Evolutionary conservation across 1,140 invertebrate species (phyloP), one percentile per base, ranked within the genome.

Genomic region (Pseudomyrmex cubaensis): DNA sequence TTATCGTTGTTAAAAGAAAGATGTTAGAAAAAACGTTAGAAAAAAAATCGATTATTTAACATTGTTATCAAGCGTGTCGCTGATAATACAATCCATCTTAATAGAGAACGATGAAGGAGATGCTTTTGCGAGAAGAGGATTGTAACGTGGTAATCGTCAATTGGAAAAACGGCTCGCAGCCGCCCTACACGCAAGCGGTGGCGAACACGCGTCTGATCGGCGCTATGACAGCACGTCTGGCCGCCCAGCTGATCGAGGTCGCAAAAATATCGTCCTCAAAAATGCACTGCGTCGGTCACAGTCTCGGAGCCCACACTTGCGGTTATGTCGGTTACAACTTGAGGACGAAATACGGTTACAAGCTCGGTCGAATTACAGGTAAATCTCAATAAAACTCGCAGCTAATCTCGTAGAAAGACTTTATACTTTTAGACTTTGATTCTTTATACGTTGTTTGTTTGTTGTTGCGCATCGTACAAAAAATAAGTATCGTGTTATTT

Each of bases 201-300:
- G 98, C 97, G 0, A 98, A 99, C 91, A 98, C 98, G n/a, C 95
- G 98, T 70, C 93, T 99, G 1, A 96, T 98, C 10, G 98, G 97
- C 1, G 96, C 96, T 0, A 97, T 98, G 90, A 96, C 97, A 0
- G 97, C 97, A 0, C 95, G 97, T 93, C 93, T 98, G 15, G 94
- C 96, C 2, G 90, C 91, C 3, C 94, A 95, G 73, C 76, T 95
- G 4, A 93, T 95, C n/a, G 86, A 94, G 67, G 82, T 92, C 50
- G 94, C 92, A 2, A 89, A 89, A 59, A 84, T 94, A 7, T 13
- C 70, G 15, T 74, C 92, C 0, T 17, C 66, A 5, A 87, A 73
- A 50, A 91, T 97, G 56, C 98, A 99, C 91, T 95, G 97, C 62
- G 98, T 99, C 85, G 98, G 98, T 0, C 98, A 99, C 93, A 98